phyloP scores from a whole-genome alignment of 2,113 vertebrate genomes.

The Chionomys nivalis region DNA sequence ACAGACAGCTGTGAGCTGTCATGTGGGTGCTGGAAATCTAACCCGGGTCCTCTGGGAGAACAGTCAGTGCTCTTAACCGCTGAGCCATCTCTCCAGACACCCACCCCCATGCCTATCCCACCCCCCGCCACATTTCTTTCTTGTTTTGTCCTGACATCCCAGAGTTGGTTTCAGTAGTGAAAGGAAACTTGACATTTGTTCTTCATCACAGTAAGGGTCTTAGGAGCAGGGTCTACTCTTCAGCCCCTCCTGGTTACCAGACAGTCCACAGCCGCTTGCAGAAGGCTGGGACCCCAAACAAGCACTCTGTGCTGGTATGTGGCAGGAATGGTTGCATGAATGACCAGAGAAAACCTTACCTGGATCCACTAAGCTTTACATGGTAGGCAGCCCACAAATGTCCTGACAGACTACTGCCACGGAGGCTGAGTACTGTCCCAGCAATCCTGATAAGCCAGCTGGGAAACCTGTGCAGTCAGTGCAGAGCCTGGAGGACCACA shows the following conservation, averaged over 20 bases:
- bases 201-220: background rate
- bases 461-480: constrained; percentile 48
- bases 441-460: constrained; percentile 63
- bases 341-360: background rate
- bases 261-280: background rate
- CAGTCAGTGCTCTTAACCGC: too few relatives aligned
- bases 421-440: background rate
- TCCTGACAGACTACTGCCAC: background rate
- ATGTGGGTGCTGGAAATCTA: too few relatives aligned
- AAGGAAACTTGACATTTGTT: background rate
- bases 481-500: background rate
- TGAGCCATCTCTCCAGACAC: too few relatives aligned
- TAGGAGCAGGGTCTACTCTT: background rate
- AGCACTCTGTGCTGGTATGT: background rate
- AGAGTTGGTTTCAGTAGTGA: background rate
- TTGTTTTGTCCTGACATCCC: background rate
- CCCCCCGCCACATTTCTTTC: too few relatives aligned
- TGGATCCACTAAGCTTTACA: background rate
- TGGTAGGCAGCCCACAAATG: background rate
- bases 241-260: too few relatives aligned
- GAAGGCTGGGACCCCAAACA: background rate
- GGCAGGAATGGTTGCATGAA: background rate
- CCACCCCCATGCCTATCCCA: too few relatives aligned
- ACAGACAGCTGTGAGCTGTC: too few relatives aligned
- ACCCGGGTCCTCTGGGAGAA: too few relatives aligned